Conservation (phyloP, 1,140 invertebrate genomes). For the Drosophila murphyi region DNA sequence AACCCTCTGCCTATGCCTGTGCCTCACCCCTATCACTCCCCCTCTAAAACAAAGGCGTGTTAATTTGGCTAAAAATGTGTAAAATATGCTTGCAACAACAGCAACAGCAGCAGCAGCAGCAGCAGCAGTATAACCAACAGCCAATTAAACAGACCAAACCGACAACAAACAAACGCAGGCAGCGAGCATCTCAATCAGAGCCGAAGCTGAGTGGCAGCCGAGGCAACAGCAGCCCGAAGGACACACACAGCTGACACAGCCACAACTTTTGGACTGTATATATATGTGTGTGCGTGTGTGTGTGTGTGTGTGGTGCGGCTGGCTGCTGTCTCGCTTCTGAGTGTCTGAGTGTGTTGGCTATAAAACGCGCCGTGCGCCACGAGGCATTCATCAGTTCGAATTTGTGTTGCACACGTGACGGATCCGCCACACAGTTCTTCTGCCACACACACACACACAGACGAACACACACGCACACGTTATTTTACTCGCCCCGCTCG, state of each 20-base stretch:
- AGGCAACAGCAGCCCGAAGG: conserved; percentile 37
- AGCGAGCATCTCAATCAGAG: conserved; percentile 17
- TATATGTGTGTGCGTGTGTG: conserved; percentile 1
- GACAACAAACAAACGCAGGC: conserved; percentile 28
- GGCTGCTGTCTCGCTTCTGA: conserved; percentile 8
- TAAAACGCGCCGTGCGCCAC: conserved; percentile 68
- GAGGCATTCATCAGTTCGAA: conserved; percentile 72
- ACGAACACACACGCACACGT: conserved; percentile 2
- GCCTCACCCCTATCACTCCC: no score
- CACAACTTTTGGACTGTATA: conserved; percentile 18
- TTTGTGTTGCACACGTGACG: conserved; percentile 68
- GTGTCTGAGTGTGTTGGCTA: conserved; percentile 20
- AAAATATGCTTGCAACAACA: conserved; percentile 13
- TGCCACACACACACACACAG: background rate
- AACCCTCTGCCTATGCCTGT: no score
- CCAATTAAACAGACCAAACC: conserved; percentile 33
- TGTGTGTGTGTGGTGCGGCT: background rate
- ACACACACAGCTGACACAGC: conserved; percentile 42
- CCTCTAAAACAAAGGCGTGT: background rate
- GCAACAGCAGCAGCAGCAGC: conserved; percentile 11
- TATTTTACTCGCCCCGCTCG: conserved; percentile 6
- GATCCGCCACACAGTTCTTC: conserved; percentile 12
- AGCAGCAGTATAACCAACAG: conserved; percentile 16
- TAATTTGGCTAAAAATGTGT: conserved; percentile 1
- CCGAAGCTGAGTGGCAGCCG: conserved; percentile 19